Evolutionary conservation across 2,113 vertebrate species (phyloP).

Genomic region (Ardeotis arabs): DNA sequence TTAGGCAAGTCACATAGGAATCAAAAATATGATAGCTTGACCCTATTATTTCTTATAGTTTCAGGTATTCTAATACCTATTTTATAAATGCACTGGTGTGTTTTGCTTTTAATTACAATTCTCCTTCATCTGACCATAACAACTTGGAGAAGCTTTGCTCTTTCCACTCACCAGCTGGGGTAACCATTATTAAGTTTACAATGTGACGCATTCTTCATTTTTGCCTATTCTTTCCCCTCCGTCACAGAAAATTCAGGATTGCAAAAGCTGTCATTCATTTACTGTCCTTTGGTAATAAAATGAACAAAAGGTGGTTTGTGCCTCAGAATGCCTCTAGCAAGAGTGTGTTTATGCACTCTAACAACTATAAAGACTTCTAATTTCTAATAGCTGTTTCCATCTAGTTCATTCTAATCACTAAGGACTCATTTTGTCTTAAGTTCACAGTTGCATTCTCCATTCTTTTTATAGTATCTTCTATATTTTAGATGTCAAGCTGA

Average conservation of each 20-base stretch:
- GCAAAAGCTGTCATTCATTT: background rate
- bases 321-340: constrained; percentile 5
- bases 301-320: constrained; percentile 41
- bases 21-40: background rate
- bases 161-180: background rate
- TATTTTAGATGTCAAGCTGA: background rate
- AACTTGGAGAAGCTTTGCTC: constrained; percentile 9
- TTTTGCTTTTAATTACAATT: background rate
- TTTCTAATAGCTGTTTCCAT: constrained; percentile 39
- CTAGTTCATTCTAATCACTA: constrained; percentile 20
- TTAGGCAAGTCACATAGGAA: background rate
- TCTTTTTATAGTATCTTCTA: background rate
- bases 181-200: constrained; percentile 25
- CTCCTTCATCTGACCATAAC: background rate
- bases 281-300: constrained; percentile 4
- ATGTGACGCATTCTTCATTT: background rate
- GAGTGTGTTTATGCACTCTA: constrained; percentile 24
- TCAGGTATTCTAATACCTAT: background rate
- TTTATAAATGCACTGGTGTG: constrained; percentile 2
- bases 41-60: background rate
- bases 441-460: background rate
- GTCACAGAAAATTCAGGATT: background rate
- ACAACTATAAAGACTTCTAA: constrained; percentile 44
- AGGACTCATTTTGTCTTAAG: constrained; percentile 30
- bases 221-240: background rate